Evolutionary conservation across 2,797 vertebrate genomes (phyloP), one percentile per base, ranked within the genome.

Genomic region (Ibycter americanus): DNA sequence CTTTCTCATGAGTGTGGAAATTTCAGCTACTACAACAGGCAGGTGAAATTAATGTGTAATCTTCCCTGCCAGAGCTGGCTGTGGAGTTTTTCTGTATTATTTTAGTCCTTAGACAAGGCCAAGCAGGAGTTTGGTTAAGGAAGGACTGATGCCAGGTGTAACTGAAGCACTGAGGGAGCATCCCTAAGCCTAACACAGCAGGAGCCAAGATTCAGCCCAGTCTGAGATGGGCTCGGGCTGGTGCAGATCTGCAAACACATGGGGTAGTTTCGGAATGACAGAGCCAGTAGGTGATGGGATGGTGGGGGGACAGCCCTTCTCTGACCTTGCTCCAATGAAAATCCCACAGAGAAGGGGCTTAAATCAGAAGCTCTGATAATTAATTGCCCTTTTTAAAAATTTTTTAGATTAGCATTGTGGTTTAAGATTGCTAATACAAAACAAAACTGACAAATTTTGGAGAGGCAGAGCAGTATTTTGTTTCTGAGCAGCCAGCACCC

Each of bases 1-100:
- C 4, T 0, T 36, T 17, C 68, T 56, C 7, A 1, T 12, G 49
- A 26, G 26, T 0, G 12, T 1, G 2, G 74, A 34, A 38, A 40
- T 20, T 40, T 18, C 52, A 66, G 47, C 59, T 52, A 1, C 51
- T 27, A 15, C 34, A 15, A 7, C 18, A 49, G 59, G 47, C 76
- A 49, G 44, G 59, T 16, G 67, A 26, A 55, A 31, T 0, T 6
- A 34, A 21, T 6, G 47, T 18, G 19, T 36, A 19, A 44, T 8
- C 31, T 40, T 68, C n/a, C 68, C 44, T 49, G 5, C 46, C 46
- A 49, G 83, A 81, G 70, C n/a, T 38, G 56, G 21, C 36, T 65
- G 36, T 3, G 27, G 76, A 7, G 54, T 17, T 62, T 32, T 67
- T 38, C 52, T 2, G 0, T 27, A 21, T 40, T 38, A 14, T 49